These are phyloP conservation scores for Schizopygopsis malacanthus DNA, from an alignment of 2,797 vertebrate genomes.

Conservation along the genomic window DNA sequence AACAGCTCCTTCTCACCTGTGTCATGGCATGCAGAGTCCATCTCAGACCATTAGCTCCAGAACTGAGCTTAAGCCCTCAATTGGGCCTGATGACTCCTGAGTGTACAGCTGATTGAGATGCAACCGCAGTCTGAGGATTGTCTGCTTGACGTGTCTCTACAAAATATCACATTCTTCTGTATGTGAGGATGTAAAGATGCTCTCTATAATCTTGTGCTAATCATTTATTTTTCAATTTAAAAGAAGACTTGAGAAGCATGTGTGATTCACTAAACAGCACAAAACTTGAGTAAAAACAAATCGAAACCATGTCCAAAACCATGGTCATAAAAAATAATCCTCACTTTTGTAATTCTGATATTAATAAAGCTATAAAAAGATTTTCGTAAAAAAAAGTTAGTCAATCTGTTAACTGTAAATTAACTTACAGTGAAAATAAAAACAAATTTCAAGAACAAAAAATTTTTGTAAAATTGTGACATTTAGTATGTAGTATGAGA, in stretches of 20 bases:
- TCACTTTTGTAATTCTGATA: background rate
- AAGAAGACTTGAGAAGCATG: background rate
- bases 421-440: background rate
- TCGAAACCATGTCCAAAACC: background rate
- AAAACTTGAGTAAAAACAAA: background rate
- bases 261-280: too few relatives aligned
- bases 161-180: background rate
- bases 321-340: background rate
- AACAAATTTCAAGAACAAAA: background rate
- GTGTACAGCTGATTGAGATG: conserved; percentile 46
- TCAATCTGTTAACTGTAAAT: too few relatives aligned
- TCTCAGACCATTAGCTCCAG: conserved; percentile 64
- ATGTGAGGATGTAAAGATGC: background rate
- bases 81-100: conserved; percentile 49
- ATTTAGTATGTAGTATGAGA: background rate
- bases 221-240: background rate
- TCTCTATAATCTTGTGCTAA: background rate
- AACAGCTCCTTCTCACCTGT: conserved; percentile 61
- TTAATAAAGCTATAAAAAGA: background rate
- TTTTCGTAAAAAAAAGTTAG: too few relatives aligned
- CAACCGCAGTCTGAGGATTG: conserved; percentile 23
- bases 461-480: background rate
- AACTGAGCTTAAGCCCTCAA: conserved; percentile 68
- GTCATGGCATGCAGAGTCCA: conserved; percentile 62
- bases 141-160: background rate